Percentiles rank a stretch among this genome's conserved stretches.
Evolutionary conservation across 1,140 invertebrate species (phyloP).

Genomic region (Hyles euphorbiae): DNA sequence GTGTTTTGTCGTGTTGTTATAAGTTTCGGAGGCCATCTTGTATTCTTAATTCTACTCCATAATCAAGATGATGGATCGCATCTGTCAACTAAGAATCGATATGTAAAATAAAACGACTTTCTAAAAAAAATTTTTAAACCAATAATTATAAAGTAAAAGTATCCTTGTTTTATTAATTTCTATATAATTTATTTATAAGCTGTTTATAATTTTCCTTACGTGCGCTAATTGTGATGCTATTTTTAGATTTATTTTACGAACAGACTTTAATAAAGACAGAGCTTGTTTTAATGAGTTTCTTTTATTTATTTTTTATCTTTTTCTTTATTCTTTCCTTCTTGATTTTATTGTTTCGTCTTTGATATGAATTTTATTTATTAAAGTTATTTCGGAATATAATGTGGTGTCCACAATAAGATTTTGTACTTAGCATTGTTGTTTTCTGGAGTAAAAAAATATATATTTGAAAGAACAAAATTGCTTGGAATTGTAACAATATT

Average conservation of each 20-base stretch:
- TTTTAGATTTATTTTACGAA: constrained; percentile 61
- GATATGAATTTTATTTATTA: no score
- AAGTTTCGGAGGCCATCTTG: no score
- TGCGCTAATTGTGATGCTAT: constrained; percentile 61
- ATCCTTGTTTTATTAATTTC: not conserved
- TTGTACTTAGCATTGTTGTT: no score
- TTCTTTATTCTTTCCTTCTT: constrained; percentile 18
- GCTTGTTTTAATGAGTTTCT: constrained; percentile 41
- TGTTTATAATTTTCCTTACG: constrained; percentile 34
- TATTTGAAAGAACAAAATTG: no score
- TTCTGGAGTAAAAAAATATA: no score
- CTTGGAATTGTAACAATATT: no score
- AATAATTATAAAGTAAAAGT: no score
- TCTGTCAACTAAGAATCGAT: not conserved
- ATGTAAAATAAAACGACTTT: not conserved
- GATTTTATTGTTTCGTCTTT: not conserved
- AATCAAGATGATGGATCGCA: not conserved
- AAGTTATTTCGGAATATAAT: no score
- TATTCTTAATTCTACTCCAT: not conserved
- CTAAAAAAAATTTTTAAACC: not conserved
- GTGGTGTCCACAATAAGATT: no score
- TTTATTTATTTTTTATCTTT: constrained; percentile 34
- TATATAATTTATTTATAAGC: constrained; percentile 37
- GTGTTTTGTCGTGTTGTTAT: constrained; percentile 8
- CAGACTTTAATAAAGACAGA: constrained; percentile 64